These are phyloP conservation scores for Periophthalmus magnuspinnatus DNA, from an alignment of 2,797 vertebrate species.

Conservation along the genomic window DNA sequence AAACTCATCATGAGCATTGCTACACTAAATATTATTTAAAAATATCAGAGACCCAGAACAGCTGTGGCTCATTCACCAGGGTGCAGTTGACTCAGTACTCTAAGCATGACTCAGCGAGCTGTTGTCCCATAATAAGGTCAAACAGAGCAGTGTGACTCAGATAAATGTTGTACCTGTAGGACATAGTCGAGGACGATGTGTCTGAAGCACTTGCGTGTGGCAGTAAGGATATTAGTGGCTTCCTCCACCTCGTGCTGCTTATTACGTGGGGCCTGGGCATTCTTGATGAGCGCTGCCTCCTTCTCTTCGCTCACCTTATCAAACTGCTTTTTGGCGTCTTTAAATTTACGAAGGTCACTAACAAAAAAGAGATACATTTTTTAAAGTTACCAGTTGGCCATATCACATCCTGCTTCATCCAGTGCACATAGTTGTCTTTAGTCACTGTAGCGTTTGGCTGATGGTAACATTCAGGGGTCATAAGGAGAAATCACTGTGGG, in stretches of 20 bases:
- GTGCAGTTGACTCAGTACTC: slow-evolving; percentile 29
- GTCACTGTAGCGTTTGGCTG: background rate
- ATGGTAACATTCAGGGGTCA: background rate
- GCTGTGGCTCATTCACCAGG: slow-evolving; percentile 29
- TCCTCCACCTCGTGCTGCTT: slow-evolving; percentile 97
- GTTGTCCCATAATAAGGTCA: slow-evolving; percentile 3
- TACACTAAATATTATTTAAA: background rate
- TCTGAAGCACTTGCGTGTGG: slow-evolving; percentile 95
- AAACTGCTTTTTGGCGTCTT: slow-evolving; percentile 97
- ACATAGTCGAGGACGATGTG: slow-evolving; percentile 97
- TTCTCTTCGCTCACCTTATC: slow-evolving; percentile 99
- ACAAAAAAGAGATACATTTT: background rate
- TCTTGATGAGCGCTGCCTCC: slow-evolving; percentile 91
- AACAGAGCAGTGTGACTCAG: background rate
- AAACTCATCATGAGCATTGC: no score
- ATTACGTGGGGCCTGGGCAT: slow-evolving; percentile 93
- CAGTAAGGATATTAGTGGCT: slow-evolving; percentile 91
- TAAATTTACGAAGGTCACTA: slow-evolving; percentile 96
- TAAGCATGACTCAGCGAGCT: slow-evolving; percentile 32
- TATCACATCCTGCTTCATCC: background rate
- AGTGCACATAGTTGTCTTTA: background rate
- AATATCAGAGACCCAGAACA: slow-evolving; percentile 11
- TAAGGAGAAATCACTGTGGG: background rate
- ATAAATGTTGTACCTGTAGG: slow-evolving; percentile 81
- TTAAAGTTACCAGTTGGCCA: background rate